Percentiles rank a stretch among this genome's conserved stretches.
phyloP scores from a whole-genome alignment of 1,140 invertebrate species.

The Cryptotermes secundus region DNA sequence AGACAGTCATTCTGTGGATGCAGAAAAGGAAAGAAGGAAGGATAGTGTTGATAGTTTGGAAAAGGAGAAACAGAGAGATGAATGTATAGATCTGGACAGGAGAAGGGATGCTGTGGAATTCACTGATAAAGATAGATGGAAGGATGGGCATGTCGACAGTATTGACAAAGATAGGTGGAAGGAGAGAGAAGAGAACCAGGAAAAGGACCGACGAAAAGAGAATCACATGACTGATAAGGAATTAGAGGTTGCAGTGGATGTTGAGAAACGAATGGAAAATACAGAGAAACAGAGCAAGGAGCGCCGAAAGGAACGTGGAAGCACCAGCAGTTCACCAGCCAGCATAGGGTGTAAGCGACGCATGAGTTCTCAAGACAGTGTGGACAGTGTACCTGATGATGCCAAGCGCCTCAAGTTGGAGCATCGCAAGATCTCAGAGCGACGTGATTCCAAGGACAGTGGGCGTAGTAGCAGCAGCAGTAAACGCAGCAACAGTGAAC shows the following conservation, averaged over 20 bases:
- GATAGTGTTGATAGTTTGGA: constrained; percentile 16
- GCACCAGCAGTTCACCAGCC: constrained; percentile 51
- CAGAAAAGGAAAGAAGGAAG: constrained; percentile 35
- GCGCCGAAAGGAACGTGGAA: constrained; percentile 40
- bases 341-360: constrained; percentile 66
- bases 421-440: constrained; percentile 55
- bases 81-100: constrained; percentile 23
- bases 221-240: not conserved
- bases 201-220: constrained; percentile 30
- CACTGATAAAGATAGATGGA: constrained; percentile 22
- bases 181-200: constrained; percentile 26
- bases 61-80: constrained; percentile 20
- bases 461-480: constrained; percentile 50
- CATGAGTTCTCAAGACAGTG: constrained; percentile 72
- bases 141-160: not conserved
- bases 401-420: constrained; percentile 69
- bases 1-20: constrained; percentile 45
- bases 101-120: constrained; percentile 27
- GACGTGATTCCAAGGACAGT: constrained; percentile 73
- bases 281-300: constrained; percentile 39
- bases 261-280: constrained; percentile 26
- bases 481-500: constrained; percentile 44
- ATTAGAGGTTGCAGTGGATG: not conserved
- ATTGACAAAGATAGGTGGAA: constrained; percentile 30
- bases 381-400: constrained; percentile 64